Base-by-base conservation (phyloP, 2,797 vertebrate genomes). In the Pyrocephalus nanus region DNA sequence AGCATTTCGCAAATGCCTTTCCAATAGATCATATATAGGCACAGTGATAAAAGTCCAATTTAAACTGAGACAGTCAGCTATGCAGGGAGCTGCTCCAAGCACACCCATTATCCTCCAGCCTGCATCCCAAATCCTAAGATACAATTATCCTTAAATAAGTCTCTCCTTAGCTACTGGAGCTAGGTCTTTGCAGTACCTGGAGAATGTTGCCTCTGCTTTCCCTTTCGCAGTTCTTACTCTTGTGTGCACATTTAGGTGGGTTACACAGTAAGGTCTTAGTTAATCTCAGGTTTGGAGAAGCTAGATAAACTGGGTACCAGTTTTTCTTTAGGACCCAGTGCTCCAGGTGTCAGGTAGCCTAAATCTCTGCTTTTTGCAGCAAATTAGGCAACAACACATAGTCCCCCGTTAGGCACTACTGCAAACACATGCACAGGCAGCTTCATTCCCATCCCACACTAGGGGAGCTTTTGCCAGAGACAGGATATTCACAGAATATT, bases 11-110 rank as follows among this genome's bases (percentile, higher is more conserved):
- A 72, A 55, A 25, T 22, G 60, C 76, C 26, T 66, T 76, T 26
- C 47, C 60, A 14, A 12, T 9, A 86, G 64, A 60, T 48, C 25
- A 7, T 10, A 0, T 20, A 3, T 0, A 20, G 2, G 15, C 15
- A 5, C 18, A 4, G 38, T 11, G 57, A 9, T 48, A 67, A 64
- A 65, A 90, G 13, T 38, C 32, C 27, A 2, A 15, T 4, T 2
- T 9, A 50, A 66, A 38, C 4, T 5, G 15, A 42, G 34, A 25
- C 18, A 4, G 62, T 20, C 36, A 3, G 29, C 38, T 55, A 12
- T 1, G 16, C 50, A 0, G 2, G 32, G 65, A 45, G 65, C 73
- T 48, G 36, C 87, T 75, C 72, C 61, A 58, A 66, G 73, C 1
- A 2, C 47, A 17, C 7, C 34, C 16, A 0, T 64, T 64, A 27